Base-by-base conservation (phyloP, 2,888 invertebrate genomes). In the Glomeris marginata region DNA sequence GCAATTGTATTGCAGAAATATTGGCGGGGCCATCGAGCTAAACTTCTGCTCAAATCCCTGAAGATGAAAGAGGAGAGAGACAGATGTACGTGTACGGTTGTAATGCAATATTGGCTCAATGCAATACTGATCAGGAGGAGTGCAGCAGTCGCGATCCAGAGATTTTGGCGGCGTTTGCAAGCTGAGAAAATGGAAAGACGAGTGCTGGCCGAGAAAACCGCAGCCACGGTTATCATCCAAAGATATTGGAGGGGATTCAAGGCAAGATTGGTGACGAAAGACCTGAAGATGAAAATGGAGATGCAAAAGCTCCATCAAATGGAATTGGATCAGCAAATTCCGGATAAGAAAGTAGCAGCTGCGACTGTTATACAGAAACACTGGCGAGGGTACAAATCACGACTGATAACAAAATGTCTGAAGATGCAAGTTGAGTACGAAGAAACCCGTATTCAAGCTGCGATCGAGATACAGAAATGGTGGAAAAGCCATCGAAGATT, bases 331-430 rank as follows among this genome's bases (percentile, higher is more conserved):
- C 47, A 49, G 20, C 47, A 40, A 20, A 21, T 49, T 21, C 58
- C 52, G 42, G 13, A 52, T 34, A 37, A 38, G 16, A 46, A 51
- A 43, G 56, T 52, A 38, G 11, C 46, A 20, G 59, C 63, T 18
- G 57, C 59, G 2, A 10, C 53, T 5, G 47, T 37, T 8, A 55
- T 64, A 20, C 63, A 64, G 52, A 36, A 41, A 10, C 37, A 22
- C 13, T 61, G 53, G 51, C 49, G 60, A 47, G 54, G 18, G 13
- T 34, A n/a, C 47, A 8, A 37, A 18, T 18, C 45, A 15, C 22
- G 22, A 11, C 18, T 21, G 10, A 38, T 16, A 2, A 5, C 18
- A 15, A 8, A 38, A 38, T 5, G 5, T 5, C 2, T 38, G 38
- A 15, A 38, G 3, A 38, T 16, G 18, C 38, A 38, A 38, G 38